These are phyloP conservation scores for Lysandra bellargus DNA, from an alignment of 2,888 invertebrate species.

Conservation along the genomic window DNA sequence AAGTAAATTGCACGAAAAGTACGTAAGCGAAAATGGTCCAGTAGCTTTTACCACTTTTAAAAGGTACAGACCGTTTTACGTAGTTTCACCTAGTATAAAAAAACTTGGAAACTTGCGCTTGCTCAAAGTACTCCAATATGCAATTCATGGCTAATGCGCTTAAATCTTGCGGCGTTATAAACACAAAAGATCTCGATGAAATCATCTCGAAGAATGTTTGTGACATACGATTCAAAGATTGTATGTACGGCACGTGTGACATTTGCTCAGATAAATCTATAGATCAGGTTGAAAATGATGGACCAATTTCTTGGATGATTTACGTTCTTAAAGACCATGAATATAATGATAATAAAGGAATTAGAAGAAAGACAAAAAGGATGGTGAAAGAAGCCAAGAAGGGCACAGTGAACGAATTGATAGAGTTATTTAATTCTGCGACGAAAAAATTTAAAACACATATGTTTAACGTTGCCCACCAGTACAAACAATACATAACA, in stretches of 20 bases:
- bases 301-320: neutral
- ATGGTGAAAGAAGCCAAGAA: neutral
- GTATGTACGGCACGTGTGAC: neutral
- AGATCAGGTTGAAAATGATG: neutral
- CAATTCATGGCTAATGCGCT: no score
- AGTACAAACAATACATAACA: neutral
- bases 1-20: no score
- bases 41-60: no score
- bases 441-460: neutral
- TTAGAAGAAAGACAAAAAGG: neutral
- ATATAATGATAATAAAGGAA: neutral
- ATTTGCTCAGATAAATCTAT: neutral
- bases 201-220: neutral
- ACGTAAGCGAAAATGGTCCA: no score
- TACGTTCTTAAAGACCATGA: neutral
- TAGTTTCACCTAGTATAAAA: no score
- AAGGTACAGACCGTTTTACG: no score
- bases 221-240: neutral
- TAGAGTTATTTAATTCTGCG: neutral
- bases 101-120: no score
- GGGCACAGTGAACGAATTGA: neutral
- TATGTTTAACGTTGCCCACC: neutral
- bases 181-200: neutral
- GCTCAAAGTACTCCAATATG: no score
- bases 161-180: no score